Evolutionary conservation across 2,888 invertebrate genomes (phyloP).

Genomic region (Palloptera scutellata): DNA sequence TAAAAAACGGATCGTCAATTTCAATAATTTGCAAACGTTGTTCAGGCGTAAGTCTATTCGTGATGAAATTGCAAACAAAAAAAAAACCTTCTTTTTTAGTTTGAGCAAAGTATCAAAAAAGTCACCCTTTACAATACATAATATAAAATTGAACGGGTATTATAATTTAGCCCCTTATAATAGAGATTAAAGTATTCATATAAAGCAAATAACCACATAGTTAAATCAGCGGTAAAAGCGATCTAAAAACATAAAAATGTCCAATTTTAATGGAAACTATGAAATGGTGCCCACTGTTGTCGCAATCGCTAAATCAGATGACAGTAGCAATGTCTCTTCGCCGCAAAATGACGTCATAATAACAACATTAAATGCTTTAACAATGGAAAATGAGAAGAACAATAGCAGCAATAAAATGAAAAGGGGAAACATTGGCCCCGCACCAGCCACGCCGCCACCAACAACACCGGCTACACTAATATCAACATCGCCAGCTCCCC

Average conservation of each 20-base stretch:
- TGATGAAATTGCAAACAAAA: too few relatives aligned
- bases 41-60: too few relatives aligned
- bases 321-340: not conserved
- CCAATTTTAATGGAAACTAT: conserved; percentile 8
- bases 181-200: not conserved
- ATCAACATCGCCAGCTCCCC: conserved; percentile 1
- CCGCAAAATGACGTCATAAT: not conserved
- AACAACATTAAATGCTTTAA: not conserved
- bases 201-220: not conserved
- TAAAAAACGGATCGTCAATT: too few relatives aligned
- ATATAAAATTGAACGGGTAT: not conserved
- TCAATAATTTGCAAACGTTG: too few relatives aligned
- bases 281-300: conserved; percentile 14
- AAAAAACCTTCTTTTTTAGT: too few relatives aligned
- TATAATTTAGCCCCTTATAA: conserved; percentile 3
- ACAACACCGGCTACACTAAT: not conserved
- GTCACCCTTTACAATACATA: too few relatives aligned
- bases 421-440: conserved; percentile 2
- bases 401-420: not conserved
- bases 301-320: not conserved
- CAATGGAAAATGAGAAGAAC: not conserved
- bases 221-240: not conserved
- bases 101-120: too few relatives aligned
- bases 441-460: not conserved
- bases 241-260: conserved; percentile 12